These are phyloP conservation scores for Bovichtus diacanthus DNA, from an alignment of 2,797 vertebrate genomes.

Conservation along the genomic window DNA sequence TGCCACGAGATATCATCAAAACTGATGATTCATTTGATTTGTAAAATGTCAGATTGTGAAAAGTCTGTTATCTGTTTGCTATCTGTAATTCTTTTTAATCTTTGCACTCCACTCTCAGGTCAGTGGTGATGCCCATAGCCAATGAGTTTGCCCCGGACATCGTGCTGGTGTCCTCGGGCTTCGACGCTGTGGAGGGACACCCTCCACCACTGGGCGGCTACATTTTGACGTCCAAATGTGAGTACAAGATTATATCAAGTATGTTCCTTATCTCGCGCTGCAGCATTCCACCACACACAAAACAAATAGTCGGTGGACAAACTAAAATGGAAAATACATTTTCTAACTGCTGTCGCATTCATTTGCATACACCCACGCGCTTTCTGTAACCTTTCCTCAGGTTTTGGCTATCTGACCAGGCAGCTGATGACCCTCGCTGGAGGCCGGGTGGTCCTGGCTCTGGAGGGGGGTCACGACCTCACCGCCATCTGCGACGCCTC, in stretches of 20 bases:
- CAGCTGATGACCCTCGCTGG: conserved; percentile 95
- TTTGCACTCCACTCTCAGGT: conserved; percentile 73
- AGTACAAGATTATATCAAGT: conserved; percentile 58
- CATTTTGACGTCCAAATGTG: conserved; percentile 93
- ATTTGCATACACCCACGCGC: neutral
- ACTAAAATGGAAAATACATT: neutral
- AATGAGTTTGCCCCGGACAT: conserved; percentile 93
- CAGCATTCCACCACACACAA: neutral
- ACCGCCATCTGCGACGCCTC: conserved; percentile 97
- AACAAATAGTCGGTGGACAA: neutral
- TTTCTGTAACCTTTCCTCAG: conserved; percentile 71
- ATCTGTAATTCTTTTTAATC: neutral
- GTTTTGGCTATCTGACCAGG: conserved; percentile 95
- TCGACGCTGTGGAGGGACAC: conserved; percentile 95
- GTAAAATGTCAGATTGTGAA: too few relatives aligned
- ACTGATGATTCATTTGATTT: too few relatives aligned
- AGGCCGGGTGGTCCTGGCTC: conserved; percentile 91
- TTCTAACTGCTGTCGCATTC: neutral
- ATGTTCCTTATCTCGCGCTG: neutral
- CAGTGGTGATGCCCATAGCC: conserved; percentile 95
- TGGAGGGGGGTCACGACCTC: conserved; percentile 97
- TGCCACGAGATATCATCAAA: too few relatives aligned
- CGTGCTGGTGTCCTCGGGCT: conserved; percentile 94
- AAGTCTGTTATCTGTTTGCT: neutral
- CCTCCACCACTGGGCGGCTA: conserved; percentile 94